Evolutionary conservation across 2,113 vertebrate species (phyloP).

Genomic region (Lepus americanus): DNA sequence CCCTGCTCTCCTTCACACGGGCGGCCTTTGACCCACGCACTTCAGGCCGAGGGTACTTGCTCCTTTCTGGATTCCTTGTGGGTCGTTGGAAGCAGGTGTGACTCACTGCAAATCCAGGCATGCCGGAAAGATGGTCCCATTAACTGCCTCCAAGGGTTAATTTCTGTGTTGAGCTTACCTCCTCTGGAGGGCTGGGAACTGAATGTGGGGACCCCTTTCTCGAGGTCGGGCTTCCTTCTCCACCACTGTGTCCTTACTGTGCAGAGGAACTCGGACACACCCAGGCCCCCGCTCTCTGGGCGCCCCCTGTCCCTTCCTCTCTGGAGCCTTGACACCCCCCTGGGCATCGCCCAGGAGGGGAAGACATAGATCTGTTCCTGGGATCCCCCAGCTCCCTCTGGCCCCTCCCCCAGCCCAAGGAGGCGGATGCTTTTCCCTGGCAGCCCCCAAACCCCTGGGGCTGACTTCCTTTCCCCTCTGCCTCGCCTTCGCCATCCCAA

Average conservation of each 20-base stretch:
- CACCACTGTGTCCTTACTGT: not conserved
- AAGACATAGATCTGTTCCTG: not conserved
- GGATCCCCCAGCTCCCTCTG: not conserved
- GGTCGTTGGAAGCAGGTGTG: not conserved
- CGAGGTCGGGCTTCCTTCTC: not conserved
- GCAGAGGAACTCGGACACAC: not conserved
- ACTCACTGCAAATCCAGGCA: not conserved
- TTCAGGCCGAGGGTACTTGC: not conserved
- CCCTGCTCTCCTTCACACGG: not conserved
- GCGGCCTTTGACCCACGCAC: not conserved
- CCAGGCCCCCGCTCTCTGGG: rapidly evolving
- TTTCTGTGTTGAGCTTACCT: not conserved
- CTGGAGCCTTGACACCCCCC: not conserved
- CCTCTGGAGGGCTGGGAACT: not conserved
- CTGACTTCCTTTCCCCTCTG: not conserved
- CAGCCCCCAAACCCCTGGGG: not conserved
- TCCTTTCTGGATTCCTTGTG: not conserved
- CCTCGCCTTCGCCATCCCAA: not conserved
- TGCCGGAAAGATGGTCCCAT: not conserved
- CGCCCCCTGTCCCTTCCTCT: not conserved
- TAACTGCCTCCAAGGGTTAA: not conserved
- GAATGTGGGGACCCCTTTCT: not conserved
- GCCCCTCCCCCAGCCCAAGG: not conserved
- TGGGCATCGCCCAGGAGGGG: not conserved
- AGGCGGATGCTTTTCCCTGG: not conserved